Percentiles rank a stretch among this genome's conserved stretches.
Conservation (phyloP, 1,140 invertebrate genomes). For the Berghia stephanieae region DNA sequence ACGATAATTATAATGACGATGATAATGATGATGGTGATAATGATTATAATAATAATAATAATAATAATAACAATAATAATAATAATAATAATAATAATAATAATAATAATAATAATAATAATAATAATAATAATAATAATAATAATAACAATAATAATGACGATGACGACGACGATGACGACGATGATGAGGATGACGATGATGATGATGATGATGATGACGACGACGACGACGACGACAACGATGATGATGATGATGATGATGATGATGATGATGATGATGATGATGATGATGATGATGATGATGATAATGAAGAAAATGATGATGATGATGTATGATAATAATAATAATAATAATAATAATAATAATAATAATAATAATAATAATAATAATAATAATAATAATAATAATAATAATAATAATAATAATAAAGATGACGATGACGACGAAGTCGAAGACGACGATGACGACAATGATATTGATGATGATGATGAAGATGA, state of each 20-base stretch:
- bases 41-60: neutral
- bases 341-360: no score
- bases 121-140: constrained; percentile 4
- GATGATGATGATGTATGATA: no score
- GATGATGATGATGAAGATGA: neutral
- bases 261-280: constrained; percentile 2
- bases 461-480: no score
- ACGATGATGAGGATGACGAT: no score
- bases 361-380: constrained; percentile 4
- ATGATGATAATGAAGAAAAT: no score
- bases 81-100: constrained; percentile 4
- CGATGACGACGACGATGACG: neutral
- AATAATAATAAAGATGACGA: no score
- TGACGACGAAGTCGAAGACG: neutral
- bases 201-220: neutral
- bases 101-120: neutral
- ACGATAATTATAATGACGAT: no score
- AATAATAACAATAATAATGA: constrained; percentile 4
- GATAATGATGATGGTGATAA: constrained; percentile 2
- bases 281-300: neutral
- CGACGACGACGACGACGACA: neutral
- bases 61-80: constrained; percentile 4
- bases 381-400: constrained; percentile 4
- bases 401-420: neutral
- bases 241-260: constrained; percentile 2